Evolutionary conservation across 2,888 invertebrate species (phyloP).

Genomic region (Spatulosminthurus flaviceps): DNA sequence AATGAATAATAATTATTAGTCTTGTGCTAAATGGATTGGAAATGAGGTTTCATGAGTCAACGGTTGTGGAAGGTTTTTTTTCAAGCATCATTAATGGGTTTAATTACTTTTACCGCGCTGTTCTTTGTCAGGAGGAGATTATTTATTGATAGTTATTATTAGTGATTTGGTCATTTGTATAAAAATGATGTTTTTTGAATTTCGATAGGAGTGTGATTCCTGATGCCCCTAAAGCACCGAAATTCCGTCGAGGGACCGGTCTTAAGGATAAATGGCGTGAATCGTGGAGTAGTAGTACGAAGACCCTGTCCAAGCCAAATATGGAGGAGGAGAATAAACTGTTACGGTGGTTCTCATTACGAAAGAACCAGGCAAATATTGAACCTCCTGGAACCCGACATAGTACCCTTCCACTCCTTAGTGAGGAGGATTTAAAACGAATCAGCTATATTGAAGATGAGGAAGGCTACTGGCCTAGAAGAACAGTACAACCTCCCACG

Average conservation of each 20-base stretch:
- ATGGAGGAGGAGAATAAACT: conserved; percentile 72
- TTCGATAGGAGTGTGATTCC: conserved; percentile 48
- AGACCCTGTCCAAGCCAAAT: conserved; percentile 58
- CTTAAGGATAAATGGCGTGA: conserved; percentile 64
- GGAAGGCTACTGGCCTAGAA: conserved; percentile 68
- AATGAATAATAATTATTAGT: no score
- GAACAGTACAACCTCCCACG: conserved; percentile 77
- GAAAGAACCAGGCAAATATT: conserved; percentile 65
- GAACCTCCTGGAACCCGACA: conserved; percentile 51
- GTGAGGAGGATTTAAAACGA: conserved; percentile 62
- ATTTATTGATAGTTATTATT: no score
- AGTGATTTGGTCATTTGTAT: no score
- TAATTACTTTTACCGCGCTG: no score
- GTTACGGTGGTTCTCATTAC: conserved; percentile 88
- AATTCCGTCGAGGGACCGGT: conserved; percentile 62
- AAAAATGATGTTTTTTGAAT: no score
- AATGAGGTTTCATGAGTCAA: no score
- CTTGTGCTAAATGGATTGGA: no score
- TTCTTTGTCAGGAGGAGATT: no score
- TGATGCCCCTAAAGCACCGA: conserved; percentile 62
- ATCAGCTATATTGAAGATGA: conserved; percentile 62
- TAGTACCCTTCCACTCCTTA: conserved; percentile 62
- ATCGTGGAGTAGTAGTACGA: conserved; percentile 60
- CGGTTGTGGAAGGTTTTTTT: no score
- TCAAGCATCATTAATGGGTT: no score